These are phyloP conservation scores for Celastrina argiolus DNA, from an alignment of 2,888 invertebrate species.

Conservation along the genomic window DNA sequence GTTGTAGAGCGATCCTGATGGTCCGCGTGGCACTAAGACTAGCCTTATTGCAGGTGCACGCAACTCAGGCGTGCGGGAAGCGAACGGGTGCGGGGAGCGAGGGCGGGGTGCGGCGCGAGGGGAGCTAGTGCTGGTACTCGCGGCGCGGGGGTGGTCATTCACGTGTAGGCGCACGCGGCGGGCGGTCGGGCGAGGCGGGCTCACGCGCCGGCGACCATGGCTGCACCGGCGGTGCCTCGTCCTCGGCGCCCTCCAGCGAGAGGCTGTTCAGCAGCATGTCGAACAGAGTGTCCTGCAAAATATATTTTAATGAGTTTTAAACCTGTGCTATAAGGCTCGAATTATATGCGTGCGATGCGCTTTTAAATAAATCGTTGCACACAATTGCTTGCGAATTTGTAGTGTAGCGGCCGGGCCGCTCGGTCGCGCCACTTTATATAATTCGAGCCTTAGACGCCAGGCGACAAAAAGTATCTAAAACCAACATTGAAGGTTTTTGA, in stretches of 20 bases:
- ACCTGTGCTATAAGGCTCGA: too few relatives aligned
- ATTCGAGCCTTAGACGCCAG: too few relatives aligned
- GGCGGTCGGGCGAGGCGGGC: conserved; percentile 30
- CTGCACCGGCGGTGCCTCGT: conserved; percentile 52
- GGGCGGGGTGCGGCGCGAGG: conserved; percentile 28
- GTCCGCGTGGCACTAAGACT: too few relatives aligned
- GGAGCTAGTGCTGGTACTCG: conserved; percentile 26
- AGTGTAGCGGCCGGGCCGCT: too few relatives aligned
- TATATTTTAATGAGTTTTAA: neutral
- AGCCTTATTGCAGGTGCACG: too few relatives aligned
- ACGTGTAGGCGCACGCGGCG: conserved; percentile 28
- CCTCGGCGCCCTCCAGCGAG: conserved; percentile 47
- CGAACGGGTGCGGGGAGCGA: conserved; percentile 27
- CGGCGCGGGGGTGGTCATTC: conserved; percentile 29
- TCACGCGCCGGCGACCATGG: conserved; percentile 55
- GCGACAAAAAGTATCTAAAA: too few relatives aligned
- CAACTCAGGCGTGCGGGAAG: neutral
- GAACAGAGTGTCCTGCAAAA: conserved; percentile 61
- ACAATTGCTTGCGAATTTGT: too few relatives aligned
- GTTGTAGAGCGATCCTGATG: too few relatives aligned
- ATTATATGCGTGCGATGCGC: too few relatives aligned
- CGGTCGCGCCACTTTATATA: too few relatives aligned
- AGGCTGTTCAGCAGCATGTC: conserved; percentile 66
- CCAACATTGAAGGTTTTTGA: too few relatives aligned
- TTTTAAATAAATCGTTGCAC: too few relatives aligned